phyloP scores from a whole-genome alignment of 2,888 invertebrate genomes.

The Agrotis ipsilon region DNA sequence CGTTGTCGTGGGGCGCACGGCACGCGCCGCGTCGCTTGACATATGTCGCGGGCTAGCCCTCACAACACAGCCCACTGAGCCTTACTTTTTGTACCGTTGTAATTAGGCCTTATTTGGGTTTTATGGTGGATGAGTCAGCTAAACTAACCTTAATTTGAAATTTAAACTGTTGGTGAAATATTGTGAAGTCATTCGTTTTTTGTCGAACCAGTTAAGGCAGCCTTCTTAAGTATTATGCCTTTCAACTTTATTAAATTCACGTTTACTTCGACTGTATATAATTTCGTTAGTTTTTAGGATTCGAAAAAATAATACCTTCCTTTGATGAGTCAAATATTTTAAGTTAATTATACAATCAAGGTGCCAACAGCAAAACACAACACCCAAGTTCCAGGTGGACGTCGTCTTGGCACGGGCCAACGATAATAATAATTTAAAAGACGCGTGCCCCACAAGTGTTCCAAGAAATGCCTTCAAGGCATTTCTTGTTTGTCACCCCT shows the following conservation, averaged over 20 bases:
- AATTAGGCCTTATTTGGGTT: conserved; percentile 36
- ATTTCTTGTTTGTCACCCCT: conserved; percentile 43
- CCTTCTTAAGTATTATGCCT: too few species aligned
- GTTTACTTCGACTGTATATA: too few species aligned
- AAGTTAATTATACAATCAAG: neutral
- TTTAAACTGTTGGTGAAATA: conserved; percentile 25
- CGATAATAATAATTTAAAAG: conserved; percentile 16
- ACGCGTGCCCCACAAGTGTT: conserved; percentile 17
- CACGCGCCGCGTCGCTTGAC: conserved; percentile 73
- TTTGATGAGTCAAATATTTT: neutral
- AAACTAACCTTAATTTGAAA: conserved; percentile 29
- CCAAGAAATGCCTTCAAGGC: conserved; percentile 47
- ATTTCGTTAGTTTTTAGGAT: neutral
- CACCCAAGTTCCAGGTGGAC: neutral
- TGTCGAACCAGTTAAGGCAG: neutral
- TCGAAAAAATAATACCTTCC: neutral
- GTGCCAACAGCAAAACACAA: neutral
- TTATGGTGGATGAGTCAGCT: conserved; percentile 53
- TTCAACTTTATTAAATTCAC: too few species aligned
- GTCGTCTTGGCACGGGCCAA: neutral
- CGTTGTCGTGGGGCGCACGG: conserved; percentile 66
- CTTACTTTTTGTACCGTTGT: conserved; percentile 32
- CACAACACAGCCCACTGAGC: conserved; percentile 22
- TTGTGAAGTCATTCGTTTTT: conserved; percentile 1
- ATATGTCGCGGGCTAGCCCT: conserved; percentile 73